A percentile compares a stretch with the other conserved stretches of the same genome.
phyloP scores from a whole-genome alignment of 2,797 vertebrate genomes.

The Allobates femoralis region DNA sequence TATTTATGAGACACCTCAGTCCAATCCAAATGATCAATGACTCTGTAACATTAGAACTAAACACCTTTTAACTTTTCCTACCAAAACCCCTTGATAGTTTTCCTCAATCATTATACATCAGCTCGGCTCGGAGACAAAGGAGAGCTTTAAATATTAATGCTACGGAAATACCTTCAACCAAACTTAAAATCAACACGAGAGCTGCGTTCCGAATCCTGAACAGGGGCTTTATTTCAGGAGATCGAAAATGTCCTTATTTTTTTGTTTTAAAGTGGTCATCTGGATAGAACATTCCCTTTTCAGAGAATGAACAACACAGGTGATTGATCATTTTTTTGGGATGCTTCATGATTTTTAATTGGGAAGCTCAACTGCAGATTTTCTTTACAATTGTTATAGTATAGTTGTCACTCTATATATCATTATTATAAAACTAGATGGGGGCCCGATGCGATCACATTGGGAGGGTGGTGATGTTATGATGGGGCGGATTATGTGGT shows the following conservation, averaged over 20 bases:
- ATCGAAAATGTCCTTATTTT: neutral
- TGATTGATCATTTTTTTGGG: neutral
- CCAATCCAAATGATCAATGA: constrained; percentile 40
- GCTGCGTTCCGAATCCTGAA: neutral
- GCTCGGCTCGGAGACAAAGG: constrained; percentile 34
- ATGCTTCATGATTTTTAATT: neutral
- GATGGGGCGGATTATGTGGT: no score
- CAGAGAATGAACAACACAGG: neutral
- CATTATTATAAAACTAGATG: no score
- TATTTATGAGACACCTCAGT: constrained; percentile 38
- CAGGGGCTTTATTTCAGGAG: neutral
- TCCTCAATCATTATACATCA: constrained; percentile 31
- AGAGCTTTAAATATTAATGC: constrained; percentile 54
- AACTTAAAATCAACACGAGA: constrained; percentile 31
- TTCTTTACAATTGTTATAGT: no score
- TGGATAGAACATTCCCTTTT: neutral
- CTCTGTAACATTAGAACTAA: constrained; percentile 40
- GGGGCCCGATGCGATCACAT: no score
- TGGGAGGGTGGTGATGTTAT: no score
- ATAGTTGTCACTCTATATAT: no score
- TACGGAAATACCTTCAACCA: constrained; percentile 14
- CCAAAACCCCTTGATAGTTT: constrained; percentile 46
- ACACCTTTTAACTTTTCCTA: constrained; percentile 50
- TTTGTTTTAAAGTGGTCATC: neutral
- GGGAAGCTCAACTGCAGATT: no score